These are phyloP conservation scores for Thinocorus orbignyianus DNA, from an alignment of 2,113 vertebrate species.

Conservation along the genomic window DNA sequence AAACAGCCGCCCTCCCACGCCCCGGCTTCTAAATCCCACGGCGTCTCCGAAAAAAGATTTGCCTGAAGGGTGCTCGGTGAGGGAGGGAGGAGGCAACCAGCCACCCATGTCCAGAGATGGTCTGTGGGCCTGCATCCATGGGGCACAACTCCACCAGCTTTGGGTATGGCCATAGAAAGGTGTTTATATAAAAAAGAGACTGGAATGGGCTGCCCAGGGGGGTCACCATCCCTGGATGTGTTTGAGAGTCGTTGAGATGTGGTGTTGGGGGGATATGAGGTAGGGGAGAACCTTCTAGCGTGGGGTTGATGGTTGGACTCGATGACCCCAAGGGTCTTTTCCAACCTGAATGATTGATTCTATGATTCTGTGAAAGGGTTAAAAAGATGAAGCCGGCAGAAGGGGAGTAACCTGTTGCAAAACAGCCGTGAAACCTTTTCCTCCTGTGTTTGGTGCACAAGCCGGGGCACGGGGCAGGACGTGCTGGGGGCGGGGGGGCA, in stretches of 20 bases:
- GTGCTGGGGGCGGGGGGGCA: neutral
- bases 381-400: neutral
- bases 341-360: no score
- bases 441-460: neutral
- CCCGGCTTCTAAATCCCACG: neutral
- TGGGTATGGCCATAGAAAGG: neutral
- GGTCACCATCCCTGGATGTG: no score
- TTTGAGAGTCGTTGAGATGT: no score
- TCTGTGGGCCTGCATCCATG: rapidly evolving
- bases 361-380: neutral
- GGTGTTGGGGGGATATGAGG: no score
- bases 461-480: neutral
- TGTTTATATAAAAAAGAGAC: neutral
- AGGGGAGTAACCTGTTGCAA: neutral
- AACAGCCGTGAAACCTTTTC: neutral
- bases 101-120: rapidly evolving
- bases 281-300: no score
- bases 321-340: no score
- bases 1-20: neutral
- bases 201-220: no score
- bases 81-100: neutral
- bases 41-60: neutral
- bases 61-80: neutral
- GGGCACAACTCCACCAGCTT: rapidly evolving
- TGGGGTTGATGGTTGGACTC: no score